phyloP scores from a whole-genome alignment of 2,797 vertebrate species.

The Merluccius polli region DNA sequence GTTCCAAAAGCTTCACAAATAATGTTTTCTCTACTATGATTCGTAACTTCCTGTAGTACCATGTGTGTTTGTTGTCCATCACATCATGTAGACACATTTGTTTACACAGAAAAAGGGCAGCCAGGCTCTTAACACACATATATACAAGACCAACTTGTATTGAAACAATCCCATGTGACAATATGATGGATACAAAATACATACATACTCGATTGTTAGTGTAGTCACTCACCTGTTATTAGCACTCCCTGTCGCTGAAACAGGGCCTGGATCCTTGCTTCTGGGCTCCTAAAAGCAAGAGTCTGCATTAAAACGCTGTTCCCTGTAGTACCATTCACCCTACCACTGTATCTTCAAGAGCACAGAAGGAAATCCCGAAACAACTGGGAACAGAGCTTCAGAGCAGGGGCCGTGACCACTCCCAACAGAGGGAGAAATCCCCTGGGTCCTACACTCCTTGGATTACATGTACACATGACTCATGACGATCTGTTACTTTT shows the following conservation, averaged over 20 bases:
- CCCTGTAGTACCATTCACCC: slow-evolving; percentile 27
- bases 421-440: slow-evolving; percentile 67
- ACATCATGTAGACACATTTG: background rate
- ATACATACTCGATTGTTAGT: slow-evolving; percentile 1
- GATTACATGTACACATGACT: slow-evolving; percentile 38
- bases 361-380: slow-evolving; percentile 67
- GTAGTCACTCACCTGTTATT: slow-evolving; percentile 65
- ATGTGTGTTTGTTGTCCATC: background rate
- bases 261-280: slow-evolving; percentile 42
- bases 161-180: background rate
- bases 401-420: slow-evolving; percentile 72
- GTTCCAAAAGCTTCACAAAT: background rate
- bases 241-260: slow-evolving; percentile 41
- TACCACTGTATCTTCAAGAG: slow-evolving; percentile 44
- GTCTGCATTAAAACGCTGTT: slow-evolving; percentile 48
- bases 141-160: background rate
- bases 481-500: slow-evolving; percentile 41
- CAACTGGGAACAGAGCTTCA: slow-evolving; percentile 50
- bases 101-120: background rate
- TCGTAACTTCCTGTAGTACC: background rate
- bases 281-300: slow-evolving; percentile 69
- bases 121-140: background rate
- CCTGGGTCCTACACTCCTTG: slow-evolving; percentile 79
- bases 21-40: background rate
- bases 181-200: background rate